Evolutionary conservation across 2,113 vertebrate species (phyloP).

Genomic region (Hippolais icterina): DNA sequence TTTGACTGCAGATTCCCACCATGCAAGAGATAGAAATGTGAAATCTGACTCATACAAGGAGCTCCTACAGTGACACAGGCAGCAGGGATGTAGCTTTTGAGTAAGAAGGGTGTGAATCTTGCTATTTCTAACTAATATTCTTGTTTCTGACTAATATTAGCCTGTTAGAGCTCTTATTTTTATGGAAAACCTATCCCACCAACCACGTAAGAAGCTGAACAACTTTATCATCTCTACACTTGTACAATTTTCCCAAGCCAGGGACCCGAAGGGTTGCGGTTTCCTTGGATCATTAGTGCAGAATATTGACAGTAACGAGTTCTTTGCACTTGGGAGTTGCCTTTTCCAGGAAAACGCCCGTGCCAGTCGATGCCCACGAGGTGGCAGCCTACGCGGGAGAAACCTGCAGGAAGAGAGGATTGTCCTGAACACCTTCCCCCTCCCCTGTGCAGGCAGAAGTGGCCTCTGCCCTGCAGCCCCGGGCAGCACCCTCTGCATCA

Average conservation of each 20-base stretch:
- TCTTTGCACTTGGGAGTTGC: background rate
- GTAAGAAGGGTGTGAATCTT: background rate
- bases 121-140: background rate
- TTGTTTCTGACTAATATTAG: background rate
- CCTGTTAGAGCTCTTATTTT: background rate
- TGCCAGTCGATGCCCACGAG: background rate
- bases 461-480: background rate
- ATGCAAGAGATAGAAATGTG: background rate
- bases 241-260: background rate
- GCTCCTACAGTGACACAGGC: background rate
- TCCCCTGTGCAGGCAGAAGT: background rate
- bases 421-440: accelerated
- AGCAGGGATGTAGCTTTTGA: background rate
- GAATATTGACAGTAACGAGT: accelerated
- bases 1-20: background rate
- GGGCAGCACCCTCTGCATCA: background rate
- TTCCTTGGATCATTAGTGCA: background rate
- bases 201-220: background rate
- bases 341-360: background rate
- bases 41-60: background rate
- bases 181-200: background rate
- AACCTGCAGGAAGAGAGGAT: background rate
- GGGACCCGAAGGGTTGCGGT: background rate
- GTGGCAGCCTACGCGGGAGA: slow-evolving; percentile 6
- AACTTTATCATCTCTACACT: background rate